A percentile compares a stretch with the other conserved stretches of the same genome.
Evolutionary conservation across 2,888 invertebrate species (phyloP).

Genomic region (Trachelus iudaicus): DNA sequence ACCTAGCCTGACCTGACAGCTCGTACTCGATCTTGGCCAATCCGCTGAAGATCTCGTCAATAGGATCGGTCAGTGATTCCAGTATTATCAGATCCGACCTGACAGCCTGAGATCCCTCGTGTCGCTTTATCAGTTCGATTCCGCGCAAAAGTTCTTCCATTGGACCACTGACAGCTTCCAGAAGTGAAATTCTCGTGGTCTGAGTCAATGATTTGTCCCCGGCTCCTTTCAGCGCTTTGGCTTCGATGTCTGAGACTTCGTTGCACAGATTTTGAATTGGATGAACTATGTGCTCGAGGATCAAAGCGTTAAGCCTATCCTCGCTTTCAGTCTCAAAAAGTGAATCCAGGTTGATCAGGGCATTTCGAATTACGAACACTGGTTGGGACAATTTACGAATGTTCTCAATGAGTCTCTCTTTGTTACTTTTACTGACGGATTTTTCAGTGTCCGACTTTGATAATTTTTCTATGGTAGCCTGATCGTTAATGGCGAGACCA

Average conservation of each 20-base stretch:
- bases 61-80: conserved; percentile 65
- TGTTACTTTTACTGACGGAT: conserved; percentile 38
- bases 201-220: conserved; percentile 51
- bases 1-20: conserved; percentile 41
- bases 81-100: conserved; percentile 54
- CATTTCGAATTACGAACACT: conserved; percentile 43
- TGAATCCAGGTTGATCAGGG: conserved; percentile 43
- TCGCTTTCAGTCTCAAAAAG: conserved; percentile 30
- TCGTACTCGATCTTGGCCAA: conserved; percentile 54
- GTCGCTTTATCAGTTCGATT: conserved; percentile 52
- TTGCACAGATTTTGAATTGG: conserved; percentile 56
- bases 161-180: conserved; percentile 58
- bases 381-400: conserved; percentile 45
- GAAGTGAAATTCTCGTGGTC: conserved; percentile 48
- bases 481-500: conserved; percentile 11
- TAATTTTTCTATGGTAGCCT: conserved; percentile 14
- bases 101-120: conserved; percentile 32
- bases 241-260: conserved; percentile 49
- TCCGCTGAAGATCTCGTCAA: conserved; percentile 62
- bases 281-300: conserved; percentile 46
- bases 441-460: conserved; percentile 36
- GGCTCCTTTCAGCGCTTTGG: conserved; percentile 49
- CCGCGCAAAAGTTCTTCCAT: conserved; percentile 59
- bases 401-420: conserved; percentile 45
- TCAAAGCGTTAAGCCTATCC: conserved; percentile 37